These are phyloP conservation scores for Strigops habroptila DNA, from an alignment of 2,113 vertebrate species.

Conservation along the genomic window DNA sequence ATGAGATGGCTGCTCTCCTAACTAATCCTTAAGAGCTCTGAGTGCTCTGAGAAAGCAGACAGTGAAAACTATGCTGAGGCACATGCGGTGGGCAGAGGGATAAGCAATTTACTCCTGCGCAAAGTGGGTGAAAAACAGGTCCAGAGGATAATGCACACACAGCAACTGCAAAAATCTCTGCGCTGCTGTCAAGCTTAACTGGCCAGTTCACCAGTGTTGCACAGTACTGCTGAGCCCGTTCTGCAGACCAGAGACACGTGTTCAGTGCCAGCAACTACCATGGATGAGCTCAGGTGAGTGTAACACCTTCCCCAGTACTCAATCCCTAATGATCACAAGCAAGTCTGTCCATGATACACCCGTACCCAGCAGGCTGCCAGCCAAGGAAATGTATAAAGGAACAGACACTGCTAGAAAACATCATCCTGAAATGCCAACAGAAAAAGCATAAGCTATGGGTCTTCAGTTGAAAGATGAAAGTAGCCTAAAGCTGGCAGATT, in stretches of 20 bases:
- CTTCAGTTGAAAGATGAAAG: not conserved
- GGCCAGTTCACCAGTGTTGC: no score
- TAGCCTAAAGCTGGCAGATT: not conserved
- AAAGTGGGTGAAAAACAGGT: not conserved
- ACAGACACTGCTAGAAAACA: not conserved
- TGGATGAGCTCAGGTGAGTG: not conserved
- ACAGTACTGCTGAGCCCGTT: not conserved
- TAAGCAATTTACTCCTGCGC: not conserved
- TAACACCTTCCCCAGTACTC: not conserved
- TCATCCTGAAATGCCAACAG: not conserved
- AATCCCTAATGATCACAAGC: not conserved
- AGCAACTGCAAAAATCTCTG: not conserved
- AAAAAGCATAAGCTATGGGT: not conserved
- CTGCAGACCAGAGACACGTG: not conserved
- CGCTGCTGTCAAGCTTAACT: not conserved
- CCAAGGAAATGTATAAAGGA: accelerated
- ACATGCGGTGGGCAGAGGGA: not conserved
- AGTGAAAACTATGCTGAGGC: not conserved
- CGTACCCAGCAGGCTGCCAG: not conserved
- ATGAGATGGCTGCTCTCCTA: not conserved
- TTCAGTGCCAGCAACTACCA: not conserved
- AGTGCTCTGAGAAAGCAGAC: not conserved
- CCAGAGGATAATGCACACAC: not conserved
- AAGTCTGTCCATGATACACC: not conserved
- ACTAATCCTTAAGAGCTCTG: not conserved